Base-by-base conservation (phyloP, 2,113 vertebrate genomes). In the Dolichotis patagonum region DNA sequence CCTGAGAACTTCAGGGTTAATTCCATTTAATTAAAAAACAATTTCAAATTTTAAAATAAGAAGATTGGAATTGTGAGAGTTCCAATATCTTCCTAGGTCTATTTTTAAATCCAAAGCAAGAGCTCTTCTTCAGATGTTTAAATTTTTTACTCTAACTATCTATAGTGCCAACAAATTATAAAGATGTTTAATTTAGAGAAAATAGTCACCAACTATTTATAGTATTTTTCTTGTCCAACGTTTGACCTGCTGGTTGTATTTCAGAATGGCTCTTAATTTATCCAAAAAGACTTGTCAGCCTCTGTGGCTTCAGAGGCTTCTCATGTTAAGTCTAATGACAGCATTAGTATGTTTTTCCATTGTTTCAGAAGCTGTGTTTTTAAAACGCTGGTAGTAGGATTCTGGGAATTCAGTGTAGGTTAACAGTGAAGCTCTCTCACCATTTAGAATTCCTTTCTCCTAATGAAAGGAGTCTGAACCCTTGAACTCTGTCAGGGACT, bases 381-480 rank as follows among this genome's bases (percentile, higher is more conserved):
- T 73, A 28, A 96, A 96, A 65, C 35, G 22, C 46, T 22, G 71
- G 82, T 93, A 88, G 82, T 78, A 85, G 62, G 90, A 95, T 84
- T 98, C 96, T 96, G 91, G 88, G 90, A 97, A 94, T 96, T 97
- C 94, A 87, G 71, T 94, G 82, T 96, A 84, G 88, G 90, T 97
- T 98, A 96, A 89, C 88, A 93, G 88, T 88, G 93, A 90, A 58
- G 83, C 60, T 96, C 56, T 85, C 41, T 82, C 24, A 71, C 43
- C 35, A 91, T 96, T 97, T 88, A 97, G 94, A 97, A 96, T 97
- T 97, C 83, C 89, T 96, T 97, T 96, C 88, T 98, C 83, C 81
- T 98, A 97, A 97, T 98, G 97, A 98, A 97, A 98, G 62, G 35
- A 62, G 35, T 90, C 92, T 96, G 97, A 95, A 96, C 96, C 94